Percentiles rank a stretch among this genome's conserved stretches.
Evolutionary conservation across 2,113 vertebrate species (phyloP).

Genomic region (Nesogale talazaci): DNA sequence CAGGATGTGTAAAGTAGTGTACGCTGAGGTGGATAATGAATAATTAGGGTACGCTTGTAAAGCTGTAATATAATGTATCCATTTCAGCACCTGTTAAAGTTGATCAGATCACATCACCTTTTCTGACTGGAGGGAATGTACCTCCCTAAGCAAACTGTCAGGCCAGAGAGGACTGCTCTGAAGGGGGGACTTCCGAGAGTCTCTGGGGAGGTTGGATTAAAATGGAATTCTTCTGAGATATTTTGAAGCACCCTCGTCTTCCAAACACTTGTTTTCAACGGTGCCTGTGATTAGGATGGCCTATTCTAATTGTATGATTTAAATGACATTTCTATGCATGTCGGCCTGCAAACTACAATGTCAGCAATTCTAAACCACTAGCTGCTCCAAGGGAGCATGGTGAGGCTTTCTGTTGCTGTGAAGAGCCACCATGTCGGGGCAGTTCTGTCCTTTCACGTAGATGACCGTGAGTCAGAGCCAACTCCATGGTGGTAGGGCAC

Average conservation of each 20-base stretch:
- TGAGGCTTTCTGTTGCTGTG: too few species aligned
- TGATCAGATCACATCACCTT: conserved; percentile 39
- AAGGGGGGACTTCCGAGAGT: background rate
- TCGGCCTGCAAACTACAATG: too few species aligned
- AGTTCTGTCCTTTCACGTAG: too few species aligned
- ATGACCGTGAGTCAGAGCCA: too few species aligned
- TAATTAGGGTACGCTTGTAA: conserved; percentile 50
- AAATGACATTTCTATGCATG: background rate
- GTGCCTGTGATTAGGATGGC: background rate
- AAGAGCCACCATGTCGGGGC: too few species aligned
- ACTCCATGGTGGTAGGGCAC: too few species aligned
- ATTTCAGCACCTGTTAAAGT: conserved; percentile 51
- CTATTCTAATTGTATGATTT: background rate
- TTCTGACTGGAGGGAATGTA: background rate
- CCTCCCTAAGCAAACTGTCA: background rate
- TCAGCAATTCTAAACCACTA: too few species aligned
- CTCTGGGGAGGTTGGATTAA: too few species aligned
- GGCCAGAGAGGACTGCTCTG: background rate
- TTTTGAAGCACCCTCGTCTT: background rate
- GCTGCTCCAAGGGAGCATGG: too few species aligned
- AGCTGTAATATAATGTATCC: conserved; percentile 37
- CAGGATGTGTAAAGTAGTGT: conserved; percentile 71
- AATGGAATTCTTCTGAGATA: too few species aligned
- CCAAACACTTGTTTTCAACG: background rate
- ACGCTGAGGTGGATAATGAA: conserved; percentile 77